Conservation (phyloP, 1,140 invertebrate genomes). For the Drosophila sturtevanti region DNA sequence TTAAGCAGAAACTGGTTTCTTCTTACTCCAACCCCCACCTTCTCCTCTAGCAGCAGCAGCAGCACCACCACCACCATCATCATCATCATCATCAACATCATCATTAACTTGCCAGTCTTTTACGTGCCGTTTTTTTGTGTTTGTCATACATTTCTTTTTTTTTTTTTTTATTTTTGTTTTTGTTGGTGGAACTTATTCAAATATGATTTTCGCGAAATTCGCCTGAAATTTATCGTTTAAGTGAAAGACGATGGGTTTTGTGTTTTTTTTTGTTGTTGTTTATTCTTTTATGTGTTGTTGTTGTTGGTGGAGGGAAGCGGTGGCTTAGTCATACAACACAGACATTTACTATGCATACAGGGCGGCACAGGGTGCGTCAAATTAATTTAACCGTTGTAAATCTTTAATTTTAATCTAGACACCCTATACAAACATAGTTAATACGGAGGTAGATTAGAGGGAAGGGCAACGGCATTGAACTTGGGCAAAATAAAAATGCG, state of each 20-base stretch:
- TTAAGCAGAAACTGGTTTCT: constrained; percentile 77
- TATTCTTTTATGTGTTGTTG: constrained; percentile 2
- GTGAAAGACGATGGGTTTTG: constrained; percentile 58
- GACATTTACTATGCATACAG: not conserved
- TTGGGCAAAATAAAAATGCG: constrained; percentile 30
- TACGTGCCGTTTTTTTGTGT: constrained; percentile 50
- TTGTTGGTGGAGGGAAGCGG: constrained; percentile 20
- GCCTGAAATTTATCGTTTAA: constrained; percentile 48
- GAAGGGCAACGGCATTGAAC: constrained; percentile 37
- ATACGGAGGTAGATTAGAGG: too few relatives aligned
- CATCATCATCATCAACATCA: constrained; percentile 15
- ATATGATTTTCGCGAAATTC: constrained; percentile 71
- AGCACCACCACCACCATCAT: constrained; percentile 13
- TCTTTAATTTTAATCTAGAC: not conserved
- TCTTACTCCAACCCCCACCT: constrained; percentile 37
- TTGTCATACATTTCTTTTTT: constrained; percentile 54
- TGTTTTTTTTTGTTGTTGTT: constrained; percentile 22
- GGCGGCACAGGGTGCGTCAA: not conserved
- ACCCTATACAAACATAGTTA: constrained; percentile 4
- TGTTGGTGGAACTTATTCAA: constrained; percentile 36
- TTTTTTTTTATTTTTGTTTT: not conserved
- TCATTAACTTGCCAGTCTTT: constrained; percentile 26
- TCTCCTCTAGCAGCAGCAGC: constrained; percentile 5
- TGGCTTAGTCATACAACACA: constrained; percentile 51
- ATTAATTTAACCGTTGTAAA: not conserved